Conservation (phyloP, 92 coral and sea anemone genomes). For the Montipora capitata region DNA sequence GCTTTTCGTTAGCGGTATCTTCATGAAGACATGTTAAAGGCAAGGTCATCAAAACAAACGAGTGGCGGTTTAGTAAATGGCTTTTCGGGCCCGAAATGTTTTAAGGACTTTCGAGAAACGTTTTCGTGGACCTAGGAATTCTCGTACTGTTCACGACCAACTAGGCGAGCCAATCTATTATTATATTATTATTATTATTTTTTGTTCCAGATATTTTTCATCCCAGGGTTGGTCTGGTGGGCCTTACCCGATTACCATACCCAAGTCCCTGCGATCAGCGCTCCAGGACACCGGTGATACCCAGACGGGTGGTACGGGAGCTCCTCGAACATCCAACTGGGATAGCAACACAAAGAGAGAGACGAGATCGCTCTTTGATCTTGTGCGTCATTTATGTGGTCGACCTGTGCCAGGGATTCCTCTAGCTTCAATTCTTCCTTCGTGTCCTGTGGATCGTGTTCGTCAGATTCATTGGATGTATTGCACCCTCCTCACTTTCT, state of each 20-base stretch:
- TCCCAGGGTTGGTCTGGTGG: constrained; percentile 99
- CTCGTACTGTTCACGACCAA: too few relatives aligned
- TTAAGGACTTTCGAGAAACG: too few relatives aligned
- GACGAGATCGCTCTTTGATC: constrained; percentile 89
- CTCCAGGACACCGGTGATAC: constrained; percentile 89
- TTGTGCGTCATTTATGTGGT: constrained; percentile 95
- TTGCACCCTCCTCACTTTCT: constrained; percentile 90
- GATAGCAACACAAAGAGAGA: constrained; percentile 91
- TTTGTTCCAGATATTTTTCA: constrained; percentile 85
- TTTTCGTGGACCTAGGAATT: too few relatives aligned
- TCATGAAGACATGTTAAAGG: too few relatives aligned
- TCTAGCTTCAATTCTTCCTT: constrained; percentile 83
- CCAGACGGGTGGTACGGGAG: constrained; percentile 82
- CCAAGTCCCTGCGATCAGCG: constrained; percentile 91
- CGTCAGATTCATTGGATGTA: constrained; percentile 99
- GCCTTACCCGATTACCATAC: constrained; percentile 91
- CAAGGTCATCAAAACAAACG: too few relatives aligned
- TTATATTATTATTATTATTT: too few relatives aligned
- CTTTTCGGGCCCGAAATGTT: too few relatives aligned
- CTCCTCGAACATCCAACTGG: constrained; percentile 92
- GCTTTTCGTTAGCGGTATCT: too few relatives aligned
- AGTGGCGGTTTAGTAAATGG: too few relatives aligned
- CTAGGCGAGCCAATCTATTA: too few relatives aligned
- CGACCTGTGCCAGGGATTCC: constrained; percentile 98
- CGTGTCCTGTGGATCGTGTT: constrained; percentile 89